Percentiles rank a stretch among this genome's conserved stretches.
phyloP scores from a whole-genome alignment of 2,113 vertebrate genomes.

The Sinosuthora webbiana region DNA sequence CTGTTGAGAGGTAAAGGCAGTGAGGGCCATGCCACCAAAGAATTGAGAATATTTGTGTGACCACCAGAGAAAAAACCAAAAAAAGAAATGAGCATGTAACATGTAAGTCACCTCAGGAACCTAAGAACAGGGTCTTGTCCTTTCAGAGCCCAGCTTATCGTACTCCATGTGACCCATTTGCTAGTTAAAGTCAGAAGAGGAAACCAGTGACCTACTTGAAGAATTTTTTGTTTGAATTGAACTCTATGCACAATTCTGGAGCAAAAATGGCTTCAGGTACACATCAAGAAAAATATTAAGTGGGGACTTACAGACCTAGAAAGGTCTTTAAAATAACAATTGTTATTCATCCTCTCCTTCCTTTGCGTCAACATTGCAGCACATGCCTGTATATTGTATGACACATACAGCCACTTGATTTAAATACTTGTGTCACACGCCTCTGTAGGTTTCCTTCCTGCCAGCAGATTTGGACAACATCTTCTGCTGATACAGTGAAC shows the following conservation, averaged over 20 bases:
- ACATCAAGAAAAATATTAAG: neutral
- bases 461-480: neutral
- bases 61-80: neutral
- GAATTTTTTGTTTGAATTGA: neutral
- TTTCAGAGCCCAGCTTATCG: neutral
- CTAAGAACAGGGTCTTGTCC: neutral
- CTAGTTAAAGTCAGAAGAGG: neutral
- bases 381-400: neutral
- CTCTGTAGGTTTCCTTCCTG: neutral
- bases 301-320: neutral
- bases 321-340: neutral
- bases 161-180: neutral
- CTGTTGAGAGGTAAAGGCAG: constrained; percentile 58
- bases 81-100: neutral
- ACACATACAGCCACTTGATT: neutral
- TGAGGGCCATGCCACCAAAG: neutral
- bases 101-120: neutral
- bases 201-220: neutral
- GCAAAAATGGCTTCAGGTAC: neutral
- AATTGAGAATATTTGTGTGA: neutral
- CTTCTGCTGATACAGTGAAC: neutral
- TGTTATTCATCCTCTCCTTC: neutral
- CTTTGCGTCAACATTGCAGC: neutral
- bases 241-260: neutral
- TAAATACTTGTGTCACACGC: neutral